A percentile compares a stretch with the other conserved stretches of the same genome.
Conservation (phyloP, 2,888 invertebrate genomes). For the Lissonota sp. region DNA sequence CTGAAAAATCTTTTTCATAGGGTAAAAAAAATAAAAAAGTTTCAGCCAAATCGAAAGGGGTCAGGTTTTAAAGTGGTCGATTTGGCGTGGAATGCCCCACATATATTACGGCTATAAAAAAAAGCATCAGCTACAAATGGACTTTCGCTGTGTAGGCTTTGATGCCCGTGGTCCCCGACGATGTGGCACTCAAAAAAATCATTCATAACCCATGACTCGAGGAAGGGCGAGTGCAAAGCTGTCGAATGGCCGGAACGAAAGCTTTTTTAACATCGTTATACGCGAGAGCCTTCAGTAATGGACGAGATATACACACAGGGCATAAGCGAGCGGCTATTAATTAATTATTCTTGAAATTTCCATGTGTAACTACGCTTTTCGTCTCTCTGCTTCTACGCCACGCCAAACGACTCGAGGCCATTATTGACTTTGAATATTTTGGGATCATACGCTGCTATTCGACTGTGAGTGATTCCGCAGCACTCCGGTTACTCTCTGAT, state of each 20-base stretch:
- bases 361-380: conserved; percentile 11
- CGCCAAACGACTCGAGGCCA: neutral
- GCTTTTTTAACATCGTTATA: conserved; percentile 61
- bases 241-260: conserved; percentile 62
- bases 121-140: conserved; percentile 16
- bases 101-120: no score
- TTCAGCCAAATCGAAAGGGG: no score
- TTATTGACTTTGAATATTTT: conserved; percentile 19
- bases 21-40: no score
- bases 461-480: neutral
- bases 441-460: conserved; percentile 1
- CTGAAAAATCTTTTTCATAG: no score
- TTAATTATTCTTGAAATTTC: conserved; percentile 61
- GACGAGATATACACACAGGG: neutral
- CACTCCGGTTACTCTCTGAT: neutral
- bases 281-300: neutral
- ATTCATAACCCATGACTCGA: conserved; percentile 64
- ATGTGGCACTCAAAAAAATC: conserved; percentile 63
- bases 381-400: neutral
- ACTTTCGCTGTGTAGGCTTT: neutral
- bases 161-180: conserved; percentile 17
- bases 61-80: no score
- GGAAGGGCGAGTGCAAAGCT: conserved; percentile 32
- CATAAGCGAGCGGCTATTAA: conserved; percentile 31
- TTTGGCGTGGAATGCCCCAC: no score